Evolutionary conservation across 2,797 vertebrate species (phyloP).

Genomic region (Gallinago solitaria): DNA sequence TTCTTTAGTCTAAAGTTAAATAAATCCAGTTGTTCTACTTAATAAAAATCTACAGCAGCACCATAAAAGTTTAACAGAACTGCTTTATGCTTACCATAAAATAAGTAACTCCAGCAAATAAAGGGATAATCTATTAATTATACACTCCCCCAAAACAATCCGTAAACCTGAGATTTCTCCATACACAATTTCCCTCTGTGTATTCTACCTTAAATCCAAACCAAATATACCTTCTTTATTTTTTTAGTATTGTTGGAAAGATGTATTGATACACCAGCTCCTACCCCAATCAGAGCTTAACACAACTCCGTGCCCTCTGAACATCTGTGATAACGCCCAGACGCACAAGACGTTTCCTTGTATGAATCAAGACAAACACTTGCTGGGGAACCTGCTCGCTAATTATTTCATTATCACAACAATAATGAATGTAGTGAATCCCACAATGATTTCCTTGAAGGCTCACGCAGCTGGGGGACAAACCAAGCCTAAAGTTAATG

Average conservation of each 20-base stretch:
- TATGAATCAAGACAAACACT: background rate
- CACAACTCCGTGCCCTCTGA: background rate
- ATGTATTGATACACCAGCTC: background rate
- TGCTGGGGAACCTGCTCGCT: background rate
- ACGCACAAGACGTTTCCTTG: no score
- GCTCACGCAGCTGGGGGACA: background rate
- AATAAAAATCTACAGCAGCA: background rate
- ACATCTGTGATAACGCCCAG: fast-evolving
- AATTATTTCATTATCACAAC: background rate
- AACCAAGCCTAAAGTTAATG: background rate
- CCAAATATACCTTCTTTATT: background rate
- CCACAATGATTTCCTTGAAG: background rate
- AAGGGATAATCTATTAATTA: background rate
- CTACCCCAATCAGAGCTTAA: background rate
- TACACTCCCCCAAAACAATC: background rate
- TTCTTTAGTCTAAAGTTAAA: background rate
- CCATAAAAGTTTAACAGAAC: background rate
- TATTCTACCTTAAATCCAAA: background rate
- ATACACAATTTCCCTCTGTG: fast-evolving
- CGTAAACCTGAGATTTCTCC: background rate
- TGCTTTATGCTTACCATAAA: background rate
- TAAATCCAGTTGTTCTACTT: background rate
- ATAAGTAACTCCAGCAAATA: background rate
- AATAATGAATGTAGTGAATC: background rate
- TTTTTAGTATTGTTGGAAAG: background rate